phyloP scores from a whole-genome alignment of 2,888 invertebrate species.

The Stenoptilia bipunctidactyla region DNA sequence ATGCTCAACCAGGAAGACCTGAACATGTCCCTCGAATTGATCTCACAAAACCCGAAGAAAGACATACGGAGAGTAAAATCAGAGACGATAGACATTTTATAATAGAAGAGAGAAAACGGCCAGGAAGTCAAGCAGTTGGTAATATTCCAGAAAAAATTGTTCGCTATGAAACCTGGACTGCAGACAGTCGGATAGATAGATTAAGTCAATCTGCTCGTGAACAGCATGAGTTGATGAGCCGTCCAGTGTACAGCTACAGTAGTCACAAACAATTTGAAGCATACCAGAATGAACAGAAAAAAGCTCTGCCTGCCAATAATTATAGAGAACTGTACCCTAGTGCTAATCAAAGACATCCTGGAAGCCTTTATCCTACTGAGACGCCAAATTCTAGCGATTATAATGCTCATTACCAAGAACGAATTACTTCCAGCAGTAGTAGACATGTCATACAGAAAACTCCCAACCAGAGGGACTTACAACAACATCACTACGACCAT shows the following conservation, averaged over 20 bases:
- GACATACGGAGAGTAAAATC: conserved; percentile 38
- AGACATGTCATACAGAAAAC: conserved; percentile 54
- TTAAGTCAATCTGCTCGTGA: conserved; percentile 45
- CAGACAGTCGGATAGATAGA: conserved; percentile 55
- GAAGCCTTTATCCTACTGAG: conserved; percentile 34
- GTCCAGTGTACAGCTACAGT: conserved; percentile 55
- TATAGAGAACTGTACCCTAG: conserved; percentile 43
- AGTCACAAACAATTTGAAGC: conserved; percentile 57
- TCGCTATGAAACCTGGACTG: conserved; percentile 56
- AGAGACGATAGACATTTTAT: conserved; percentile 52
- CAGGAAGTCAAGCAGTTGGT: conserved; percentile 44
- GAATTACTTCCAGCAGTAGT: conserved; percentile 32
- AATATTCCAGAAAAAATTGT: conserved; percentile 65
- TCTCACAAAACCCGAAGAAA: conserved; percentile 51
- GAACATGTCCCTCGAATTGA: conserved; percentile 62
- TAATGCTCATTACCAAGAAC: conserved; percentile 43
- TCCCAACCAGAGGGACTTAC: conserved; percentile 46
- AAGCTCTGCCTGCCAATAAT: conserved; percentile 26
- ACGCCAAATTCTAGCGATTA: conserved; percentile 31
- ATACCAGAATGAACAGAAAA: conserved; percentile 53
- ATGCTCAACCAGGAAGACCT: conserved; percentile 29
- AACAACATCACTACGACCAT: conserved; percentile 37
- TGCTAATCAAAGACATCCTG: conserved; percentile 36
- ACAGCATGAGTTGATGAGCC: conserved; percentile 53
- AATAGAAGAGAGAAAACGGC: conserved; percentile 57